Percentiles rank a stretch among this genome's conserved stretches.
Conservation (phyloP, 2,113 vertebrate genomes). For the Myotis brandtii region DNA sequence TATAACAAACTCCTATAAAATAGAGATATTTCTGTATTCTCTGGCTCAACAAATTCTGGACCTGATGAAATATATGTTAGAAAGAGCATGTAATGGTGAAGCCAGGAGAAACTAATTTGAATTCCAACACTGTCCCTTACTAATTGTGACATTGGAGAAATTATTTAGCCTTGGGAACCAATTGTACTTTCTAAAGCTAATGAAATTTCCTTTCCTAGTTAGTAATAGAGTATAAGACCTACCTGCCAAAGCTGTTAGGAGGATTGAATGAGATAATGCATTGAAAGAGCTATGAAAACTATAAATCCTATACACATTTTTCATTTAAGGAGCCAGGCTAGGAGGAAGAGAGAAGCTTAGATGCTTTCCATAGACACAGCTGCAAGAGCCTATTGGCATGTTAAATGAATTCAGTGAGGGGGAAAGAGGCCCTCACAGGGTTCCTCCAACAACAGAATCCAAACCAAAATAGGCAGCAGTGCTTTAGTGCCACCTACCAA, state of each 20-base stretch:
- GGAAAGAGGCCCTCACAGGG: not conserved
- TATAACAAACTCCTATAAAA: not conserved
- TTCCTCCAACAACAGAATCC: not conserved
- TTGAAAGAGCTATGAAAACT: not conserved
- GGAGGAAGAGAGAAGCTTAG: not conserved
- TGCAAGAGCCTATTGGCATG: not conserved
- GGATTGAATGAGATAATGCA: constrained; percentile 6
- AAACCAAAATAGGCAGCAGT: not conserved
- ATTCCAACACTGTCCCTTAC: not conserved
- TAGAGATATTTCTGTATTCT: not conserved
- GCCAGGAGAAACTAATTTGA: constrained; percentile 34
- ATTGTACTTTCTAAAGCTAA: constrained; percentile 49
- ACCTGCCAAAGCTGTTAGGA: not conserved
- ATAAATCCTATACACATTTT: not conserved
- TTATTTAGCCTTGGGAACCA: constrained; percentile 6
- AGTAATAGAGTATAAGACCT: not conserved
- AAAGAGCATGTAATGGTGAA: not conserved
- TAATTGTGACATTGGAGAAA: constrained; percentile 28
- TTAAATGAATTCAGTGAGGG: not conserved
- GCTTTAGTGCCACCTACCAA: not conserved
- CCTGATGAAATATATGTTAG: not conserved
- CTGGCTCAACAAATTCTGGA: not conserved
- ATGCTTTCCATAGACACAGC: not conserved
- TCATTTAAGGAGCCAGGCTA: not conserved
- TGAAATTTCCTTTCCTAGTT: constrained; percentile 34